Base-by-base conservation (phyloP, 92 coral and sea anemone species). In the Palythoa caribaeorum region DNA sequence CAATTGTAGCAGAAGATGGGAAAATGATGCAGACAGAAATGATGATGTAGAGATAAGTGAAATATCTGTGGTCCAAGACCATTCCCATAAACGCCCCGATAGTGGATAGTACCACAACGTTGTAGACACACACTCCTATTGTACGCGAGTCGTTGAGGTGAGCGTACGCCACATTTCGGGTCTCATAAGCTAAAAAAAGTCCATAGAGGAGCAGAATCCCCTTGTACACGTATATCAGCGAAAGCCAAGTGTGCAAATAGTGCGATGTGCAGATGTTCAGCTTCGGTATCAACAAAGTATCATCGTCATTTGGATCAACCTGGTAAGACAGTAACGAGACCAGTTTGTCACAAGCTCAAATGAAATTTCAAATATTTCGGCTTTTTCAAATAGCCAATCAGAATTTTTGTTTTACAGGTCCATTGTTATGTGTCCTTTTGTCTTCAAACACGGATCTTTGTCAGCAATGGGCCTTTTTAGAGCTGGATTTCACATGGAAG, bases 121-220 rank as follows among this genome's bases (percentile, higher is more conserved):
- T 97, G 63, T 97, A 97, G 69, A 97, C 99, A 84, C 98, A 97
- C 72, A 97, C 96, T 7, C 99, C 98, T 37, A 97, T 97, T 78
- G 96, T 93, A 19, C 99, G 89, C 1, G 98, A 95, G 90, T 97
- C 99, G 88, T 97, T 97, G 59, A 97, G 94, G 55, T 97, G 99
- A 0, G 98, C 96, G 71, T 95, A 97, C 12, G 93, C 91, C 17
- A 97, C 99, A 60, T 97, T 97, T 15, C 99, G 92, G 65, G 99
- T 97, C 85, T 97, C 99, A 83, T 95, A 95, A 73, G 99, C 97
- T 66, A 97, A 84, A 76, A 97, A 97, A 53, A 97, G 88, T 10
- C 99, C 99, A 74, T 97, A 97, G 36, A 97, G 94, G 12, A 97
- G 80, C 10, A 97, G 86, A 52, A 97, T 92, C 19, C 99, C 99